Evolutionary conservation across 2,113 vertebrate genomes (phyloP).

Genomic region (Myotis yumanensis): DNA sequence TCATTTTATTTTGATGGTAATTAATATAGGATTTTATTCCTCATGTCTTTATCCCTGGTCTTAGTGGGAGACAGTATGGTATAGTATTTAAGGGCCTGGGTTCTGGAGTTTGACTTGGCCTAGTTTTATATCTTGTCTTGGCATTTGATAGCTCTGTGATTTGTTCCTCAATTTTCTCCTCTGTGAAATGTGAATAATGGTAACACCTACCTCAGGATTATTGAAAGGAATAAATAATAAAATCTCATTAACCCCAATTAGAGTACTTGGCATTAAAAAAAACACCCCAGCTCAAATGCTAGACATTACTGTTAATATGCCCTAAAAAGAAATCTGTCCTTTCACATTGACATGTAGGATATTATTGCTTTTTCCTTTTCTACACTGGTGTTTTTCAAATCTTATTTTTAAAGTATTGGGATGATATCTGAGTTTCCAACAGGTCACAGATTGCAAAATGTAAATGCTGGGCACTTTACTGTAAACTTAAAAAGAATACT

Average conservation of each 20-base stretch:
- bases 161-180: constrained; percentile 11
- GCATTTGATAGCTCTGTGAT: not conserved
- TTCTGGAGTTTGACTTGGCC: constrained; percentile 19
- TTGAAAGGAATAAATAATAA: constrained; percentile 3
- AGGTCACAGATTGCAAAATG: not conserved
- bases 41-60: not conserved
- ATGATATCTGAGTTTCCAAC: not conserved
- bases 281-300: not conserved
- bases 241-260: not conserved
- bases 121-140: constrained; percentile 48
- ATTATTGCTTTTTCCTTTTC: constrained; percentile 34
- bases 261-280: constrained; percentile 25
- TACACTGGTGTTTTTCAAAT: constrained; percentile 8
- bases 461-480: not conserved
- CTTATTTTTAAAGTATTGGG: not conserved
- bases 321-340: not conserved
- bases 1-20: constrained; percentile 52
- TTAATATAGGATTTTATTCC: not conserved
- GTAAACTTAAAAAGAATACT: not conserved
- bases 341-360: not conserved
- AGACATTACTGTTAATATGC: not conserved
- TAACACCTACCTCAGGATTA: not conserved
- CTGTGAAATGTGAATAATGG: constrained; percentile 33
- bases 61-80: not conserved
- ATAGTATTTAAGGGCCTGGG: not conserved